phyloP scores from a whole-genome alignment of 2,797 vertebrate genomes.

The Scleropages formosus region DNA sequence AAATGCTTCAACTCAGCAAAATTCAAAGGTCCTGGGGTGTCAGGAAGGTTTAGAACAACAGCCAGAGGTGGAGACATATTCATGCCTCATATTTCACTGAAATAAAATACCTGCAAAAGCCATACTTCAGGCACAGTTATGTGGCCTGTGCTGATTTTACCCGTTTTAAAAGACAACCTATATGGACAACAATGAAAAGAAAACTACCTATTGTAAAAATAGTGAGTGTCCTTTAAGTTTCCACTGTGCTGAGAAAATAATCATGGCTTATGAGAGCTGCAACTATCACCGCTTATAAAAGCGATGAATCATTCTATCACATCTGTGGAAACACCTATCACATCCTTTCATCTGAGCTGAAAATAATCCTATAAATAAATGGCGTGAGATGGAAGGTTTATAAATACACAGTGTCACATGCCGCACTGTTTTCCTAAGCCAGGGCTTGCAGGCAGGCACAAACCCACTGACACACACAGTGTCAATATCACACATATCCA shows the following conservation, averaged over 20 bases:
- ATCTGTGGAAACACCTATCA: slow-evolving; percentile 27
- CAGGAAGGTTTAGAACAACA: not conserved
- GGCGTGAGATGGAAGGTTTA: slow-evolving; percentile 40
- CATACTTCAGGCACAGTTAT: not conserved
- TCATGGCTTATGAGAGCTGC: not conserved
- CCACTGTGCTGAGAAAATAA: not conserved
- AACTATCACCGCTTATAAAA: slow-evolving; percentile 19
- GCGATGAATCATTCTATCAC: slow-evolving; percentile 33
- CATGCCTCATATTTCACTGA: not conserved
- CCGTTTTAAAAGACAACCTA: not conserved
- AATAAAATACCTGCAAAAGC: not conserved
- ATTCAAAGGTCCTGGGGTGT: not conserved
- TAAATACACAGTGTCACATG: slow-evolving; percentile 45
- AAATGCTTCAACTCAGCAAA: not conserved
- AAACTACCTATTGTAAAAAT: not conserved
- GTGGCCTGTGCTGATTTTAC: not conserved
- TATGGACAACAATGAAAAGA: not conserved
- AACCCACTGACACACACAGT: not conserved
- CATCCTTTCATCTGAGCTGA: slow-evolving; percentile 32
- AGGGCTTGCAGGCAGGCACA: slow-evolving; percentile 18
- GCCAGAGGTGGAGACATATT: not conserved
- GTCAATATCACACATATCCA: not conserved
- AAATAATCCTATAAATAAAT: slow-evolving; percentile 49
- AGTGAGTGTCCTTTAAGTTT: slow-evolving; percentile 22
- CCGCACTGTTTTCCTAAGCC: slow-evolving; percentile 29